Conservation (phyloP, 2,113 vertebrate genomes). For the Nansenia antarctica region DNA sequence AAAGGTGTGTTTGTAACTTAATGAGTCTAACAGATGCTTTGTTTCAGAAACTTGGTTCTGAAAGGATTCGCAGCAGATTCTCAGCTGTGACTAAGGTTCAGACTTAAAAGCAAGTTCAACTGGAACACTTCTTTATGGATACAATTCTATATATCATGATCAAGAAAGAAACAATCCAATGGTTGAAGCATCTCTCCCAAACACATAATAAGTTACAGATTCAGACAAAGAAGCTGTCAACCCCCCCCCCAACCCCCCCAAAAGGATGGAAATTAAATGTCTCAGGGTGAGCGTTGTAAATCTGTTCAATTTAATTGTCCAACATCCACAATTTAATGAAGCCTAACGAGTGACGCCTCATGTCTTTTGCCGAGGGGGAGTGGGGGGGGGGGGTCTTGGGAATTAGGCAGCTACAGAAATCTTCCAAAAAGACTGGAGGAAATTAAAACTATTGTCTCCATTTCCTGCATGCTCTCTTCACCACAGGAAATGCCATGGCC, state of each 20-base stretch:
- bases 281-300: conserved; percentile 33
- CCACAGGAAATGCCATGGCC: conserved; percentile 13
- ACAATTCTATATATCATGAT: background rate
- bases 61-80: too few relatives aligned
- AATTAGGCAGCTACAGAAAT: conserved; percentile 25
- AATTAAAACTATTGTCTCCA: conserved; percentile 20
- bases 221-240: conserved; percentile 12
- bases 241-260: conserved; percentile 8
- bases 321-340: conserved; percentile 39
- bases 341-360: conserved; percentile 33
- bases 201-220: conserved; percentile 3
- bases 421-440: conserved; percentile 14
- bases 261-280: conserved; percentile 22
- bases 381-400: conserved; percentile 10
- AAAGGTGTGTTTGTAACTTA: background rate
- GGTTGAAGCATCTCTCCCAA: conserved; percentile 3
- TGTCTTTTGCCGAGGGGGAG: conserved; percentile 5
- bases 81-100: background rate
- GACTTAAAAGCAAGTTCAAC: background rate
- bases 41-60: too few relatives aligned
- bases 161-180: background rate
- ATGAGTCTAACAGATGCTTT: too few relatives aligned
- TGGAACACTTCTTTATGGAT: background rate
- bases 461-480: conserved; percentile 8
- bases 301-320: conserved; percentile 46